Conservation (phyloP, 2,113 vertebrate species). For the Proteles cristata region DNA sequence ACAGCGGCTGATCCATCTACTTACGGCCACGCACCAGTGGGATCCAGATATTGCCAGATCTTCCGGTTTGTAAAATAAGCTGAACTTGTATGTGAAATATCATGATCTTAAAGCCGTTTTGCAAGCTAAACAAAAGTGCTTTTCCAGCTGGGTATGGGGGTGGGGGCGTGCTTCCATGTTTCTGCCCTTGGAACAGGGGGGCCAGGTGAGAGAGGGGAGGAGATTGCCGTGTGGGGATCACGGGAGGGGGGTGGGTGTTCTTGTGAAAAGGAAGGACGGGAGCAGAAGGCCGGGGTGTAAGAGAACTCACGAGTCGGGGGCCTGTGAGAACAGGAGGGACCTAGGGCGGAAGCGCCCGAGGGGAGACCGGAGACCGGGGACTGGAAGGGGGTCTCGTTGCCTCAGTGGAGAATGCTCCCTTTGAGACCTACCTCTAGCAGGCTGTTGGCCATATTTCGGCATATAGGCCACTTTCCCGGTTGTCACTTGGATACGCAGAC, state of each 20-base stretch:
- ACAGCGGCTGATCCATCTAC: background rate
- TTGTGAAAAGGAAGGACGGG: background rate
- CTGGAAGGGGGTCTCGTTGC: background rate
- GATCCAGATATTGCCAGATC: background rate
- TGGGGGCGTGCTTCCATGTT: background rate
- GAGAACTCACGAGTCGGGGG: background rate
- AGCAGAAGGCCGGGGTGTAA: background rate
- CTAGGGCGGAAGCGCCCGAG: background rate
- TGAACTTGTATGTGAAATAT: background rate
- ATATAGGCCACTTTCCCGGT: background rate
- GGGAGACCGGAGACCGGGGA: background rate
- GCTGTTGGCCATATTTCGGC: background rate
- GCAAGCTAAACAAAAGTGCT: background rate
- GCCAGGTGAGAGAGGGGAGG: background rate
- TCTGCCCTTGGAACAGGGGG: background rate
- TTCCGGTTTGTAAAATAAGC: background rate
- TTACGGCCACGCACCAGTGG: rapidly evolving
- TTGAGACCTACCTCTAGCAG: background rate
- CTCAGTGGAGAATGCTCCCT: background rate
- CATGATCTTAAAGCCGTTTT: background rate
- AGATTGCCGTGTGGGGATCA: background rate
- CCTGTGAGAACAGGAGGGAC: background rate
- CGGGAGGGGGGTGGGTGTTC: background rate
- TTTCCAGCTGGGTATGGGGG: background rate
- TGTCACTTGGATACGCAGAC: background rate